Evolutionary conservation across 1,140 invertebrate genomes (phyloP).

Genomic region (Latrodectus geometricus): DNA sequence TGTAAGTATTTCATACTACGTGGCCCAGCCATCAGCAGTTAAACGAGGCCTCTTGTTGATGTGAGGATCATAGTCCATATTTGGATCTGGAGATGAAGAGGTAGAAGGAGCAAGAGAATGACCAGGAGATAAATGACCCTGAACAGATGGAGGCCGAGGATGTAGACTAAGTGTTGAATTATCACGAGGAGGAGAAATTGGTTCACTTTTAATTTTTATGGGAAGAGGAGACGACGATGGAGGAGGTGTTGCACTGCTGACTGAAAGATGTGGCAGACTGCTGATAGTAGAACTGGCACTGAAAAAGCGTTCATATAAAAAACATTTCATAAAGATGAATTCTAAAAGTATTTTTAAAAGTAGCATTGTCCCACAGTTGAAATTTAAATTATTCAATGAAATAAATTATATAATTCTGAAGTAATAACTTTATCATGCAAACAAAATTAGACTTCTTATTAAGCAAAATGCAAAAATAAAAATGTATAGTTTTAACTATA

Average conservation of each 20-base stretch:
- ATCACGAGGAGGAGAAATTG: slow-evolving; percentile 88
- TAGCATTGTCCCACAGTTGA: neutral
- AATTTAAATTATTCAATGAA: too few relatives aligned
- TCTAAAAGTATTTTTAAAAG: neutral
- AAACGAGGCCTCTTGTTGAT: slow-evolving; percentile 75
- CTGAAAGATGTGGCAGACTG: slow-evolving; percentile 73
- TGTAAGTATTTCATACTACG: slow-evolving; percentile 71
- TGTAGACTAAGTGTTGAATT: slow-evolving; percentile 69
- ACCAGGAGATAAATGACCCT: slow-evolving; percentile 73
- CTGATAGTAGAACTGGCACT: slow-evolving; percentile 59
- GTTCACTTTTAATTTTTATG: slow-evolving; percentile 94
- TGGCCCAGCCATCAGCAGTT: slow-evolving; percentile 82
- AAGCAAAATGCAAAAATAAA: too few relatives aligned
- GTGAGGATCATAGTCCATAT: slow-evolving; percentile 81
- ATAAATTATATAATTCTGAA: too few relatives aligned
- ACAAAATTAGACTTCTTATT: too few relatives aligned
- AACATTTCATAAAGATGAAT: neutral
- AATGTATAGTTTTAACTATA: too few relatives aligned
- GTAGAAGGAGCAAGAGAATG: slow-evolving; percentile 68
- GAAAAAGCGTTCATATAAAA: neutral
- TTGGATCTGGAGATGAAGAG: slow-evolving; percentile 67
- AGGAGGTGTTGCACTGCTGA: slow-evolving; percentile 86
- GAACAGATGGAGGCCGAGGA: slow-evolving; percentile 63
- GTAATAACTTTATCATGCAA: too few relatives aligned
- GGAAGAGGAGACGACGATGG: slow-evolving; percentile 79